Base-by-base conservation (phyloP, 2,113 vertebrate genomes). In the Nerophis lumbriciformis region DNA sequence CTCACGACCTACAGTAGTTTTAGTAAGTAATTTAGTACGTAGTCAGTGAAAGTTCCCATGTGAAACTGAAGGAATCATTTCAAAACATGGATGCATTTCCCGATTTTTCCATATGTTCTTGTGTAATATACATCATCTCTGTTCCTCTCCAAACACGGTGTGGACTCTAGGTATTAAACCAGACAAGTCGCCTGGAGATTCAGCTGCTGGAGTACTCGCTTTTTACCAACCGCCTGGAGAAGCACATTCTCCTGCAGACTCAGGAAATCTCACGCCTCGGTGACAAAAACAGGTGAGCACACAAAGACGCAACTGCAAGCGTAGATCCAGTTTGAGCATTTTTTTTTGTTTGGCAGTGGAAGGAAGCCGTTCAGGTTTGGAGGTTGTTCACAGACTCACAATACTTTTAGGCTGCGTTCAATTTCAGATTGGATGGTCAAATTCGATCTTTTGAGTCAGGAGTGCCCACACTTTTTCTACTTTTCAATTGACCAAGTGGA, bases 191-290 rank as follows among this genome's bases (percentile, higher is more conserved):
- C 57, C 73, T 93, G 66, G 90, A 93, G 85, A 90, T 93, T 59
- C 92, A 93, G 81, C 77, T 93, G 68, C 76, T 92, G 4, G 92
- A 93, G 69, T 91, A 92, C 68, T 92, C 90, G 1, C 84, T 92
- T 49, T 92, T 89, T 62, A 91, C 90, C 15, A 87, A 83, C 79
- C 87, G 83, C 28, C 87, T 94, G 65, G 92, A 93, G 88, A 93
- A 92, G 71, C 88, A 89, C 49, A 85, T 94, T 68, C 76, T 93
- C 45, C 75, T 89, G 59, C 92, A 93, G 79, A 90, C 82, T 19
- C 90, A 92, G 47, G 91, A 92, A 70, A 91, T 94, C 64, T 89
- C 83, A 56, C 88, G 76, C 47, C 88, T 93, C 68, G 80, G 85
- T 48, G 91, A 92, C 50, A 93, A 90, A 80, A 93, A 92, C 86